Evolutionary conservation across 2,797 vertebrate species (phyloP).

Genomic region (Gymnoscopelus microlampas): DNA sequence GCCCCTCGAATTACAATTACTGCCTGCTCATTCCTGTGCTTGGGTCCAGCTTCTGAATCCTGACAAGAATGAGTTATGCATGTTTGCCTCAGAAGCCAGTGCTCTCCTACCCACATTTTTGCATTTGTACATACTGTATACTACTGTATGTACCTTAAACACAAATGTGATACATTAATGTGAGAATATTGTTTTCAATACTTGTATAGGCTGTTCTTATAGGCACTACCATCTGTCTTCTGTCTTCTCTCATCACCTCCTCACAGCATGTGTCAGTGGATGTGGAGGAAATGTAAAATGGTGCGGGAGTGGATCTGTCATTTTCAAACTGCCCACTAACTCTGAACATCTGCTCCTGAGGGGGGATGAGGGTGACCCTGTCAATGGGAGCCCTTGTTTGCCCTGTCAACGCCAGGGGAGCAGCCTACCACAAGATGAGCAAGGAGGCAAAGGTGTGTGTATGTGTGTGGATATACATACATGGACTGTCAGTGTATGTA

Average conservation of each 20-base stretch:
- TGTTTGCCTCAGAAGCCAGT: no score
- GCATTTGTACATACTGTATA: no score
- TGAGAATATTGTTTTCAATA: no score
- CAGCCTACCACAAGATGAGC: constrained; percentile 60
- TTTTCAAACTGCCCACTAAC: constrained; percentile 76
- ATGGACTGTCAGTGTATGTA: constrained; percentile 13
- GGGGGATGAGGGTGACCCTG: constrained; percentile 49
- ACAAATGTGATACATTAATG: no score
- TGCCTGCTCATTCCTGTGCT: no score
- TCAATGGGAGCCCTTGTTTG: constrained; percentile 77
- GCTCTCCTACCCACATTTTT: no score
- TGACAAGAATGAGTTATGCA: no score
- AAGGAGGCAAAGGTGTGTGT: constrained; percentile 63
- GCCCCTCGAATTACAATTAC: no score
- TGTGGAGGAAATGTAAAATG: constrained; percentile 63
- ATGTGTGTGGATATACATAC: constrained; percentile 5
- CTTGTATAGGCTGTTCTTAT: no score
- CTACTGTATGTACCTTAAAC: no score
- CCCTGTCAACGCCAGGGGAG: constrained; percentile 62
- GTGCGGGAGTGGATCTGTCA: constrained; percentile 60
- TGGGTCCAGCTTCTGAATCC: no score
- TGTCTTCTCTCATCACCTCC: constrained; percentile 24
- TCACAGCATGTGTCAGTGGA: constrained; percentile 32
- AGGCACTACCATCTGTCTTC: constrained; percentile 6
- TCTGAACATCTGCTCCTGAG: constrained; percentile 73